Base-by-base conservation (phyloP, 2,888 invertebrate genomes). In the Pedicia rivosa region DNA sequence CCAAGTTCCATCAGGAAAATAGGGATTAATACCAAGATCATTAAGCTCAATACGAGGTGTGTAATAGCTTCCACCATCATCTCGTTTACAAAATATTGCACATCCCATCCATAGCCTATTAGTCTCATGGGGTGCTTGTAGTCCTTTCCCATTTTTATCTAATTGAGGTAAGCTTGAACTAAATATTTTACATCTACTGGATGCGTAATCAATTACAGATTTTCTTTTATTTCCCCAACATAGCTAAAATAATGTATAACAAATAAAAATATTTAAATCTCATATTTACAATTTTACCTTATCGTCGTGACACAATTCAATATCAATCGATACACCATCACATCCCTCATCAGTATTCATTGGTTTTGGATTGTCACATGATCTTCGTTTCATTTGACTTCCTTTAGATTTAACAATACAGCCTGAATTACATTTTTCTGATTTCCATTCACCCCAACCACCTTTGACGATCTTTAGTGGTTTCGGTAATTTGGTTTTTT, bases 1-100 rank as follows among this genome's bases (percentile, higher is more conserved):
- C 78, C 78, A 79, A 3, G 81, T 82, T 10, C 82, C 82, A 59
- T 82, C 82, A 1, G 83, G 82, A 51, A 81, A 78, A 57, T 78
- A 78, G 1, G 79, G 74, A 48, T 78, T 72, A 22, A 75, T 61
- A 6, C 78, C 77, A 25, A 74, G 65, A 54, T 78, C 78, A 52
- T 81, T 79, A 35, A 82, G 65, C 57, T 82, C 80, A 10, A 79
- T 65, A 5, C 79, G 66, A 2, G 82, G 81, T 16, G 82, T 78
- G 57, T 81, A 82, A 59, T 72, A 82, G 6, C 70, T 72, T 2
- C 72, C 72, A 17, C 71, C 70, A 40, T 70, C 70, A 32, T 65
- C 67, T 19, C 75, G 66, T 22, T 71, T 34, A 53, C 82, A 83
- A 59, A 80, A 83, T 48, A 83, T 72, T 14, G 81, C 75, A 53